Base-by-base conservation (phyloP, 2,888 invertebrate species). In the Carterocephalus palaemon region DNA sequence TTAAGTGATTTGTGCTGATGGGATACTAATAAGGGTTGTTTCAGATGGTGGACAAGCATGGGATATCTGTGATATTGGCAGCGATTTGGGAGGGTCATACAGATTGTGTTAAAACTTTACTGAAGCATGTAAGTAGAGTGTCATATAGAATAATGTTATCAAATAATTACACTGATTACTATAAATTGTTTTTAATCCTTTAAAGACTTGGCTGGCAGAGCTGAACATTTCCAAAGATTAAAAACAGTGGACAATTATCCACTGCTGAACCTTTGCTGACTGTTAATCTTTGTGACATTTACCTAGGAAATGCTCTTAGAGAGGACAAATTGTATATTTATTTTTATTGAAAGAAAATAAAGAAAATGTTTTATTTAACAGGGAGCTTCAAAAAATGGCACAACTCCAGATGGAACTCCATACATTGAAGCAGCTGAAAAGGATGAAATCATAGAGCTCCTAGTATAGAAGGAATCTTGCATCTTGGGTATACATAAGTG, bases 81-180 rank as follows among this genome's bases (percentile, higher is more conserved):
- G 98, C 98, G 46, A 95, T 98, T 66, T 99, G 96, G 95, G 98
- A 99, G 84, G 96, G 96, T 13, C 98, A 98, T 72, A 94, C 93
- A 39, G 92, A 93, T 51, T 96, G 97, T 85, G 98, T 98, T 6
- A 92, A 94, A 77, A 85, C 96, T 53, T 89, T 99, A 59, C 73
- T 98, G 51, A 91, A 93, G 77, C 93, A 95, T 88, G 96, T 96
- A 84, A 88, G 89, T 71, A 26, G 16, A 42, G 20, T 12, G 10
- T 12, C n/a, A n/a, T n/a, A n/a, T n/a, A n/a, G n/a, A n/a, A n/a
- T n/a, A n/a, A n/a, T n/a, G n/a, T n/a, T n/a, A n/a, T n/a, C n/a
- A n/a, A n/a, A n/a, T n/a, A n/a, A n/a, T n/a, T n/a, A n/a, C n/a
- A n/a, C n/a, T n/a, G n/a, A n/a, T n/a, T n/a, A n/a, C n/a, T n/a